Percentiles rank a stretch among this genome's conserved stretches.
Evolutionary conservation across 2,113 vertebrate genomes (phyloP).

Genomic region (Otis tarda): DNA sequence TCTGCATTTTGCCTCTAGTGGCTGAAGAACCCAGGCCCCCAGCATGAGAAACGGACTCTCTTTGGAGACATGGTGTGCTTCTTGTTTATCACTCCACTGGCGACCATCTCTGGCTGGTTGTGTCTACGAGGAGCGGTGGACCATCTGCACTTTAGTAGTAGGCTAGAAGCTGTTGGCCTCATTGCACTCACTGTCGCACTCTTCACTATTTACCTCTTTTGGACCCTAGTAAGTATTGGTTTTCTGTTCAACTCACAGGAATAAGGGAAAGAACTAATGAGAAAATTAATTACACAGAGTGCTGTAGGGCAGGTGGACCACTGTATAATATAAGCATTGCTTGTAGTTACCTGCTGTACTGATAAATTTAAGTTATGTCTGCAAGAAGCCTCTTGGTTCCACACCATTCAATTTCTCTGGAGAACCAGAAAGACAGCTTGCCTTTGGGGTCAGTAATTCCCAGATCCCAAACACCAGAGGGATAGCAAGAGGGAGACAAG

Average conservation of each 20-base stretch:
- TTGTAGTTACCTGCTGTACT: not conserved
- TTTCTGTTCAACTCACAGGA: not conserved
- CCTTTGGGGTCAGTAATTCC: not conserved
- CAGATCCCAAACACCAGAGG: not conserved
- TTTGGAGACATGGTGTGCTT: constrained; percentile 86
- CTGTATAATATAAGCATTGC: fast-evolving
- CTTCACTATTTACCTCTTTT: constrained; percentile 88
- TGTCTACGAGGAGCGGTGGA: constrained; percentile 83
- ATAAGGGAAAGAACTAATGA: not conserved
- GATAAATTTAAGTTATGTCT: not conserved
- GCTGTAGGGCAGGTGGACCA: fast-evolving
- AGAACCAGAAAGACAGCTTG: not conserved
- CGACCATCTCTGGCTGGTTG: constrained; percentile 82
- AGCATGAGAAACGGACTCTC: constrained; percentile 81
- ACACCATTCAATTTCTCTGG: not conserved
- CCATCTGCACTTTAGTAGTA: constrained; percentile 85
- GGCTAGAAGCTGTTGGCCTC: constrained; percentile 83
- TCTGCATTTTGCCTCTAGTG: constrained; percentile 70
- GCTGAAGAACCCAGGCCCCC: constrained; percentile 81
- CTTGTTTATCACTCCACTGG: constrained; percentile 82
- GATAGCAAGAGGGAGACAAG: not conserved
- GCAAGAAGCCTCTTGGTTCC: not conserved
- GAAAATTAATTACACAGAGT: not conserved
- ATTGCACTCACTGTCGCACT: constrained; percentile 85
- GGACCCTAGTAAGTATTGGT: constrained; percentile 80